Percentiles rank a stretch among this genome's conserved stretches.
These are phyloP conservation scores for Eupithecia inturbata DNA, from an alignment of 2,888 invertebrate species.

Conservation along the genomic window DNA sequence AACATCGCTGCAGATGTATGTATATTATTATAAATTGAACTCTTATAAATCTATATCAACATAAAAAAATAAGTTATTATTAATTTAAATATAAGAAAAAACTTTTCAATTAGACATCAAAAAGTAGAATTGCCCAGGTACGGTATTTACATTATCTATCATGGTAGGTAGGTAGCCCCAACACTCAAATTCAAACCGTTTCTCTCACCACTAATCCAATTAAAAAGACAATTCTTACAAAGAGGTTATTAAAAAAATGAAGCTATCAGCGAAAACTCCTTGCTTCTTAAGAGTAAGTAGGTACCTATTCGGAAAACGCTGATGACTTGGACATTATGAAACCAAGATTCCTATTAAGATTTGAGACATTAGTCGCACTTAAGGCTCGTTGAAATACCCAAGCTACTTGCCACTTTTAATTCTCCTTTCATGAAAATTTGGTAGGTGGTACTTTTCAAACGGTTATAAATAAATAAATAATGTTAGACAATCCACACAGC, in stretches of 20 bases:
- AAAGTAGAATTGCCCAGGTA: no score
- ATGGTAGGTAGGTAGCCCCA: background rate
- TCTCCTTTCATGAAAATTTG: background rate
- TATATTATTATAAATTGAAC: no score
- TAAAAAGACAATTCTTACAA: constrained; percentile 60
- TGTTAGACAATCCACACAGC: no score
- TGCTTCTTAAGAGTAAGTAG: constrained; percentile 49
- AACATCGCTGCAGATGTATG: no score
- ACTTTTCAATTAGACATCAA: no score
- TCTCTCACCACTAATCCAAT: constrained; percentile 46
- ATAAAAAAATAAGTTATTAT: no score
- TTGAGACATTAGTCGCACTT: constrained; percentile 76
- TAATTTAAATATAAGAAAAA: no score
- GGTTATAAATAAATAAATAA: no score
- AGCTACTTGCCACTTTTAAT: constrained; percentile 3
- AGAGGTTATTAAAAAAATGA: constrained; percentile 70
- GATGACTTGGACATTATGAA: constrained; percentile 80
- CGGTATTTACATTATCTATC: background rate
- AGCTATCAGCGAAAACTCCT: constrained; percentile 67
- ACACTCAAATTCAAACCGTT: background rate
- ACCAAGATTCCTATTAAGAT: constrained; percentile 82
- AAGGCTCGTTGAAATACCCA: constrained; percentile 54
- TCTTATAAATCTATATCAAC: no score
- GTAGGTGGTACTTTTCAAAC: background rate
- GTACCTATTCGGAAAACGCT: constrained; percentile 69